These are phyloP conservation scores for Potamilus streckersoni DNA, from an alignment of 1,140 invertebrate genomes.

Conservation along the genomic window DNA sequence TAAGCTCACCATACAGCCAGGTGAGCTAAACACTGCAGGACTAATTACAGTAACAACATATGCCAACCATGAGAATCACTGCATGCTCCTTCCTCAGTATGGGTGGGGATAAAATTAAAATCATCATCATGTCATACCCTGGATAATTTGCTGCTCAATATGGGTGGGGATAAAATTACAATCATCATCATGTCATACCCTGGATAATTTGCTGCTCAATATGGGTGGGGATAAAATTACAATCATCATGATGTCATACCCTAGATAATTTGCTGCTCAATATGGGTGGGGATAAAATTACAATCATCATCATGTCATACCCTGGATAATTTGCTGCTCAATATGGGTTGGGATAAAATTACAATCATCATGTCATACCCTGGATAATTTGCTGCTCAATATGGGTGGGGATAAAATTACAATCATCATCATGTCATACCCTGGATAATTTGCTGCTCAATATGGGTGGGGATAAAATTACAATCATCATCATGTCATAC, in stretches of 20 bases:
- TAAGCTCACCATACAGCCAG: background rate
- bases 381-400: conserved; percentile 57
- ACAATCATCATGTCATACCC: too few species aligned
- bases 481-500: too few species aligned
- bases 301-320: conserved; percentile 20
- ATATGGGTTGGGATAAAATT: too few species aligned
- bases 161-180: too few species aligned
- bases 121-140: conserved; percentile 31
- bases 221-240: too few species aligned
- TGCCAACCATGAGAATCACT: background rate
- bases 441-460: too few species aligned
- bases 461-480: too few species aligned
- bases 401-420: too few species aligned
- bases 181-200: too few species aligned
- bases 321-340: conserved; percentile 56
- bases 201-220: conserved; percentile 57
- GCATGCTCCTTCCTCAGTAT: background rate
- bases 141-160: conserved; percentile 58
- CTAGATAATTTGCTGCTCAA: too few species aligned
- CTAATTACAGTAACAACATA: background rate
- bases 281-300: background rate
- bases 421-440: too few species aligned
- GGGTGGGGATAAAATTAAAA: background rate
- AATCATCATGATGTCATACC: too few species aligned
- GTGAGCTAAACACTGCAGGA: background rate